Evolutionary conservation across 2,797 vertebrate genomes (phyloP).

Genomic region (Tarsius wallacei): DNA sequence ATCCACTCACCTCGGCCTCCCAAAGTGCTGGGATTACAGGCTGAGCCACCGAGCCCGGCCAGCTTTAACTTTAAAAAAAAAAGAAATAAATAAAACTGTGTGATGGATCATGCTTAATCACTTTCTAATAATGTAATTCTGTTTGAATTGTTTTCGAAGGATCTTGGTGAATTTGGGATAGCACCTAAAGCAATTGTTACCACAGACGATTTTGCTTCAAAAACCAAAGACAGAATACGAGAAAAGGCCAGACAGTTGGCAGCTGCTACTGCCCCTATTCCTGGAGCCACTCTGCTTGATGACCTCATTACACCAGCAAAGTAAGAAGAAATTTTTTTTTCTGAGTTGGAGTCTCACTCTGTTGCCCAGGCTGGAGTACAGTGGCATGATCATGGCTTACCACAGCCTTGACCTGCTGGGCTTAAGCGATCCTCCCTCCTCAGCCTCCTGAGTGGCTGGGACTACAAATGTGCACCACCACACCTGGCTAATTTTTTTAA

Average conservation of each 20-base stretch:
- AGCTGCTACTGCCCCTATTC: conserved; percentile 93
- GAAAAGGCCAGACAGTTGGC: conserved; percentile 95
- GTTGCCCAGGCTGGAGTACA: too few relatives aligned
- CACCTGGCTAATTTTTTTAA: too few relatives aligned
- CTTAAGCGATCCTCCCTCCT: too few relatives aligned
- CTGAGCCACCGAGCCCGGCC: too few relatives aligned
- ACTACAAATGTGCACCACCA: too few relatives aligned
- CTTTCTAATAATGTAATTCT: conserved; percentile 41
- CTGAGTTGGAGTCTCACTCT: not conserved
- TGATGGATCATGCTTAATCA: not conserved
- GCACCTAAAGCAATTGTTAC: conserved; percentile 96
- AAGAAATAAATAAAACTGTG: not conserved
- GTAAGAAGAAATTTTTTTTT: conserved; percentile 87
- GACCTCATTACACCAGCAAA: conserved; percentile 95
- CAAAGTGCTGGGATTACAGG: too few relatives aligned
- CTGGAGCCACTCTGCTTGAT: conserved; percentile 95
- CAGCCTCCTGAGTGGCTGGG: too few relatives aligned
- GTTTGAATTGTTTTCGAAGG: conserved; percentile 89
- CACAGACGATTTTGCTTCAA: conserved; percentile 95
- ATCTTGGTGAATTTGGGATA: conserved; percentile 97
- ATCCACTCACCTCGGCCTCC: too few relatives aligned
- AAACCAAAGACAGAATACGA: conserved; percentile 92
- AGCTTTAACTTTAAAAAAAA: not conserved
- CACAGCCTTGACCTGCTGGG: too few relatives aligned
- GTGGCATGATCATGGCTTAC: too few relatives aligned